phyloP scores from a whole-genome alignment of 2,888 invertebrate species.

The Lasiommata megera region DNA sequence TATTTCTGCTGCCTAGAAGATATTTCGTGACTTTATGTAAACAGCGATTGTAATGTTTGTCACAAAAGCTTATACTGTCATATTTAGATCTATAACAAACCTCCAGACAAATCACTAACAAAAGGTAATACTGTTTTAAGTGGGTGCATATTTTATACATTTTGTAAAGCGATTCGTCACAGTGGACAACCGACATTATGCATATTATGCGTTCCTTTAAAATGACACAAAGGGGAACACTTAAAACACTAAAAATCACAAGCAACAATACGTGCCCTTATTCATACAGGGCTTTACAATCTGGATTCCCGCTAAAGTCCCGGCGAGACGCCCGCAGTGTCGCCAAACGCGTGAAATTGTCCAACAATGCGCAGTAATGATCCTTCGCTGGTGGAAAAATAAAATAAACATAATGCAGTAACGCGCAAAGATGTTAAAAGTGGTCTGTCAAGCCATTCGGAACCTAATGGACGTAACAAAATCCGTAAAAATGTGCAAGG shows the following conservation, averaged over 20 bases:
- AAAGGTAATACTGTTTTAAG: constrained; percentile 21
- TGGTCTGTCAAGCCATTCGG: constrained; percentile 32
- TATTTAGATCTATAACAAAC: neutral
- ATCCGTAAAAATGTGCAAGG: no score
- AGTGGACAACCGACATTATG: constrained; percentile 32
- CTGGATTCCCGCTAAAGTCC: constrained; percentile 63
- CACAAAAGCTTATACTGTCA: no score
- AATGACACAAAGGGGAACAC: constrained; percentile 34
- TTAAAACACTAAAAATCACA: constrained; percentile 42
- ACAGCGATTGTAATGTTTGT: no score
- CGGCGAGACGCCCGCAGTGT: constrained; percentile 69
- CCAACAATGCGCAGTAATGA: constrained; percentile 74
- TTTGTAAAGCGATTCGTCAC: constrained; percentile 31
- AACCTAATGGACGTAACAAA: constrained; percentile 33
- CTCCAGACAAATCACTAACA: neutral
- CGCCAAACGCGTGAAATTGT: constrained; percentile 77
- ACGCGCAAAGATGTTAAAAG: constrained; percentile 39
- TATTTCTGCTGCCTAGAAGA: no score
- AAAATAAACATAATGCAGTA: constrained; percentile 58
- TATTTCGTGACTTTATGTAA: no score
- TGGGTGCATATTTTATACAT: constrained; percentile 3
- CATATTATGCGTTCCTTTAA: constrained; percentile 27
- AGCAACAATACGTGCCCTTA: constrained; percentile 45
- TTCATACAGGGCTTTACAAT: constrained; percentile 51
- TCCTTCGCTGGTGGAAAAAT: constrained; percentile 71